A percentile compares a stretch with the other conserved stretches of the same genome.
phyloP scores from a whole-genome alignment of 2,888 invertebrate species.

The Meteorus cinctellus region DNA sequence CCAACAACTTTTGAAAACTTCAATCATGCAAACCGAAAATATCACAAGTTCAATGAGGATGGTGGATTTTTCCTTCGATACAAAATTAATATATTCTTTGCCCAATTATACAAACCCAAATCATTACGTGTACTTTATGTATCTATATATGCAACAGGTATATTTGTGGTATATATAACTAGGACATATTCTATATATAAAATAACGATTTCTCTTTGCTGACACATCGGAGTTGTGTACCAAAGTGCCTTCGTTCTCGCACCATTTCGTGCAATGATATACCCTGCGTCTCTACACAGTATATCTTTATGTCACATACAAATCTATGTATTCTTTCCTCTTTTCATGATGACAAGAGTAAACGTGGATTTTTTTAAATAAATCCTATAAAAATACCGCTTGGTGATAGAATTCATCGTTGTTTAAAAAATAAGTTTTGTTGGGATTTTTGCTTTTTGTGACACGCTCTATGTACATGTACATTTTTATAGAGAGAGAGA shows the following conservation, averaged over 20 bases:
- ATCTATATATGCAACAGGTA: slow-evolving; percentile 62
- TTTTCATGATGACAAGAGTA: neutral
- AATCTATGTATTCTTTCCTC: neutral
- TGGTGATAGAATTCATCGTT: neutral
- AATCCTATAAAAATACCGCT: neutral
- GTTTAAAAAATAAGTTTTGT: neutral
- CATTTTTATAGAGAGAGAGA: neutral
- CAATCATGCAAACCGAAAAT: too few species aligned
- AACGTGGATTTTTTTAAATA: slow-evolving; percentile 5
- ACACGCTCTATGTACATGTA: neutral
- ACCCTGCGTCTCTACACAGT: neutral
- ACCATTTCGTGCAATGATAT: neutral
- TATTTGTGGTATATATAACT: slow-evolving; percentile 46
- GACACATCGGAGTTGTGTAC: slow-evolving; percentile 57
- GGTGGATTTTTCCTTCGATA: too few species aligned
- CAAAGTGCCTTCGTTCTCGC: slow-evolving; percentile 63
- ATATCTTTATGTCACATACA: neutral
- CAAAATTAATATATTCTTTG: too few species aligned
- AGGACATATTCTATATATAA: slow-evolving; percentile 44
- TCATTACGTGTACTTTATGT: neutral
- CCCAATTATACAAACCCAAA: neutral
- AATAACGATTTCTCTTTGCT: slow-evolving; percentile 65
- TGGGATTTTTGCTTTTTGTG: neutral
- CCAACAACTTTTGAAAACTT: too few species aligned
- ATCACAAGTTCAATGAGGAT: too few species aligned